These are phyloP conservation scores for Tinea semifulvella DNA, from an alignment of 2,888 invertebrate genomes.

Conservation along the genomic window DNA sequence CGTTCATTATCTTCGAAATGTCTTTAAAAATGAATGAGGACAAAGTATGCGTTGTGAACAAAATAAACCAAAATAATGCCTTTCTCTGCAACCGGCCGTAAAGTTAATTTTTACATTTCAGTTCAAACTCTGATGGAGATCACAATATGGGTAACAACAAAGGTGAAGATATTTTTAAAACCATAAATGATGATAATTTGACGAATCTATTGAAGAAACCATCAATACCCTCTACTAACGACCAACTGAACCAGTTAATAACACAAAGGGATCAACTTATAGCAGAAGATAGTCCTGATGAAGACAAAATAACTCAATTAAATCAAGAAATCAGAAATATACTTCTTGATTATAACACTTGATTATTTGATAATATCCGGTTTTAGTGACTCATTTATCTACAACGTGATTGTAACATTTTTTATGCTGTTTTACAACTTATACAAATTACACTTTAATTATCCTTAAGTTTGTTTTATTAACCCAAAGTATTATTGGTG, in stretches of 20 bases:
- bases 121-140: no score
- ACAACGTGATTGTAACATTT: constrained; percentile 1
- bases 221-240: constrained; percentile 42
- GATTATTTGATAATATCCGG: constrained; percentile 19
- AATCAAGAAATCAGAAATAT: constrained; percentile 61
- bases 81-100: no score
- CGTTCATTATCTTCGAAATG: no score
- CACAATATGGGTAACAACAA: no score
- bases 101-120: no score
- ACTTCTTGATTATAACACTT: constrained; percentile 49
- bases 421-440: neutral
- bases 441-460: constrained; percentile 7
- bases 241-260: constrained; percentile 50
- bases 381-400: neutral
- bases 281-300: constrained; percentile 54
- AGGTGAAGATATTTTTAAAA: no score
- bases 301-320: constrained; percentile 49
- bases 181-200: no score
- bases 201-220: constrained; percentile 26
- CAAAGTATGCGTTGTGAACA: no score
- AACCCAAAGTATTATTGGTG: no score
- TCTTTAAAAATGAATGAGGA: no score
- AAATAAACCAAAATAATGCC: no score
- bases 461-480: no score
- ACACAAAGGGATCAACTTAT: constrained; percentile 56